A percentile compares a stretch with the other conserved stretches of the same genome.
Conservation (phyloP, 2,113 vertebrate species). For the Eleginops maclovinus region DNA sequence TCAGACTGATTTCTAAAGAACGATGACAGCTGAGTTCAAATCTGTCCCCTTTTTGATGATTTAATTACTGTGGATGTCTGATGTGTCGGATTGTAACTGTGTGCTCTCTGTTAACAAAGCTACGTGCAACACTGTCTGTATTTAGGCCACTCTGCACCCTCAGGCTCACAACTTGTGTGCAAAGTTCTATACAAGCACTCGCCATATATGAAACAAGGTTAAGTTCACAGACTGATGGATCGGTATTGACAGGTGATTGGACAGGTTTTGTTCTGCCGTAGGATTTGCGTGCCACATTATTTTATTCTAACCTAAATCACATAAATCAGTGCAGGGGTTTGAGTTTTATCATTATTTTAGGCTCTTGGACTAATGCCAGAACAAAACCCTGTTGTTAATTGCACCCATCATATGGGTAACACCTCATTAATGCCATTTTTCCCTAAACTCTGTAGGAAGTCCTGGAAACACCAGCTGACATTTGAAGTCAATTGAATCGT, state of each 20-base stretch:
- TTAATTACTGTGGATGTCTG: constrained; percentile 51
- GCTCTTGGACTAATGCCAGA: constrained; percentile 30
- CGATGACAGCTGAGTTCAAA: constrained; percentile 12
- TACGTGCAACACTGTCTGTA: constrained; percentile 67
- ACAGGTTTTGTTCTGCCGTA: neutral
- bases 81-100: constrained; percentile 49
- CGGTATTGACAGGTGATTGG: constrained; percentile 49
- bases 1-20: constrained; percentile 19
- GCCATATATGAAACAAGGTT: constrained; percentile 65
- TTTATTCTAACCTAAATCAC: neutral
- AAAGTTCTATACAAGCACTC: constrained; percentile 63
- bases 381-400: constrained; percentile 34
- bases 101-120: constrained; percentile 57
- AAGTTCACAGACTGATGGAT: constrained; percentile 44
- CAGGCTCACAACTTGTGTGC: constrained; percentile 73
- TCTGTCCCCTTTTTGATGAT: constrained; percentile 48
- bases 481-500: constrained; percentile 50
- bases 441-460: constrained; percentile 45
- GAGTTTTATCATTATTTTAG: constrained; percentile 21
- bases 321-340: constrained; percentile 6
- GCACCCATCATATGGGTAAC: constrained; percentile 35
- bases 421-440: constrained; percentile 41
- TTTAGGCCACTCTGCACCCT: constrained; percentile 80
- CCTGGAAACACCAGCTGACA: constrained; percentile 45
- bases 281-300: neutral